Base-by-base conservation (phyloP, 2,888 invertebrate genomes). In the Chydorus sphaericus region DNA sequence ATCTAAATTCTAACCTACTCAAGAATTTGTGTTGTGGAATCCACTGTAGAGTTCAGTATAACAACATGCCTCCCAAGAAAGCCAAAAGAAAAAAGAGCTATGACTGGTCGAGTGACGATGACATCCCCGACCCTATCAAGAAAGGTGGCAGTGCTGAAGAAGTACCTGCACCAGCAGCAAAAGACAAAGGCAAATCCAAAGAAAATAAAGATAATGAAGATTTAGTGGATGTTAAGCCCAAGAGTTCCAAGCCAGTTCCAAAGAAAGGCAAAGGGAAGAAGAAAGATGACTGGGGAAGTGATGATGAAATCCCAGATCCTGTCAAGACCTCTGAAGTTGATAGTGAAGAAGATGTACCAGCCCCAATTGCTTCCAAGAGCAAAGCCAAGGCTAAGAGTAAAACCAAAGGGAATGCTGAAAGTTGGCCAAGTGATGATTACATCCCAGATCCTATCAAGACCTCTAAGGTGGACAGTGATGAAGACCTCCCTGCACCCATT, bases 111-210 rank as follows among this genome's bases (percentile, higher is more conserved):
- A 57, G 48, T 39, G 53, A 53, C 14, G 57, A 57, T n/a, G 39
- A 38, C 20, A 52, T 23, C 20, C 28, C 38, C 14, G 39, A 38
- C 31, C 20, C 37, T 4, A 44, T 31, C 18, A 55, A 48, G 26
- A 39, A 48, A 29, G 51, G 33, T 5, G 55, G 33, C n/a, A 55
- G 53, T 36, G 56, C 53, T 30, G 57, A 55, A 23, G 56, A 57
- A 28, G 54, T 16, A 29, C 48, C 50, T 26, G 49, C 50, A 56
- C 16, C 29, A 5, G 23, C 55, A 44, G 54, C 54, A 48, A 55
- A 54, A 37, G 59, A 59, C 39, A 60, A 61, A 54, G 28, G 56
- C 39, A 63, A 62, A 36, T 62, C 60, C 2, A 65, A 64, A 57
- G 60, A 62, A 58, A 57, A 60, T 59, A 56, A 55, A n/a, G 33